Evolutionary conservation across 2,113 vertebrate species (phyloP).

Genomic region (Naja naja): DNA sequence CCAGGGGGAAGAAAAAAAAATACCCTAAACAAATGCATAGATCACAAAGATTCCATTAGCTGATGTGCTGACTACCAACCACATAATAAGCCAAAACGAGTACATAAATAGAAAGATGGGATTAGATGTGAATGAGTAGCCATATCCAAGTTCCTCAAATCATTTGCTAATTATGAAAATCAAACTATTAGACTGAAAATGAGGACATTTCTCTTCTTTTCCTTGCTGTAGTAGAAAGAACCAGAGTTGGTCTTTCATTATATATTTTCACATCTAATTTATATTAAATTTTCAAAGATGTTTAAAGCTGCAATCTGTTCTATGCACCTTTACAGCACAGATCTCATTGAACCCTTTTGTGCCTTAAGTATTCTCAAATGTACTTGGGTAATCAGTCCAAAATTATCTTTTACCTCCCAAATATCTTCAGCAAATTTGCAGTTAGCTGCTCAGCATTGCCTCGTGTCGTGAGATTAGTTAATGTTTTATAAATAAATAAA

Average conservation of each 20-base stretch:
- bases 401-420: neutral
- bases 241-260: neutral
- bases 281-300: neutral
- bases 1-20: neutral
- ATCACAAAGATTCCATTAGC: neutral
- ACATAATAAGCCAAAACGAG: neutral
- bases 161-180: neutral
- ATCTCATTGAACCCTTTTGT: neutral
- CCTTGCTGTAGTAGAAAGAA: neutral
- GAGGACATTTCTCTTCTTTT: too few species aligned
- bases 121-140: neutral
- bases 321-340: neutral
- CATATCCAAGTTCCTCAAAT: neutral
- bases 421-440: neutral
- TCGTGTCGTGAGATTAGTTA: neutral
- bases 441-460: neutral
- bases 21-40: neutral
- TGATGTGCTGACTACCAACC: neutral
- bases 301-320: neutral
- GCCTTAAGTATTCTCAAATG: neutral
- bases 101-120: neutral
- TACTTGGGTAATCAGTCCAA: neutral
- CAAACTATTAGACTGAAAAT: neutral
- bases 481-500: neutral
- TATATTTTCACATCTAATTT: neutral